phyloP scores from a whole-genome alignment of 2,797 vertebrate species.

The Chelonia mydas region DNA sequence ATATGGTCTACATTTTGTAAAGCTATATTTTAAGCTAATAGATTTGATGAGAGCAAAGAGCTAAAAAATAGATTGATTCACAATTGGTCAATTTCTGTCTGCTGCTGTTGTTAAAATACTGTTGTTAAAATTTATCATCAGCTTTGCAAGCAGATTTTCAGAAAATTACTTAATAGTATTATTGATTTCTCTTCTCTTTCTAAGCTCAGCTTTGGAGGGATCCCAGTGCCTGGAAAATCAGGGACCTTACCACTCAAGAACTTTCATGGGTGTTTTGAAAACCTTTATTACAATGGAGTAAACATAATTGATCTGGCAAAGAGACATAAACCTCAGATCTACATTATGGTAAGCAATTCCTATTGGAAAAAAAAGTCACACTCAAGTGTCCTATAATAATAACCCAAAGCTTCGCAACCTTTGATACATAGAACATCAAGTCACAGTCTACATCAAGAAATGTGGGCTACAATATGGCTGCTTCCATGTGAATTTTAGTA shows the following conservation, averaged over 20 bases:
- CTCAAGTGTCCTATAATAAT: not conserved
- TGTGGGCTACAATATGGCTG: not conserved
- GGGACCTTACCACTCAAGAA: conserved; percentile 79
- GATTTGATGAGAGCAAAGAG: not conserved
- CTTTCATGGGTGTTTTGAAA: conserved; percentile 95
- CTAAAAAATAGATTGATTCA: not conserved
- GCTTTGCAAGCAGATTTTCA: conserved; percentile 43
- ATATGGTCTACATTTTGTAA: not conserved
- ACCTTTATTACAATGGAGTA: conserved; percentile 89
- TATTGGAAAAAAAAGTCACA: not conserved
- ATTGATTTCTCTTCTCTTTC: conserved; percentile 85
- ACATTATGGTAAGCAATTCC: conserved; percentile 83
- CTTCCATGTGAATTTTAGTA: not conserved
- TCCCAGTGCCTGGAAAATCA: conserved; percentile 82
- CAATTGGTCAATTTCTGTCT: not conserved
- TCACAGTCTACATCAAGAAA: not conserved
- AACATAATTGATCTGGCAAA: conserved; percentile 87
- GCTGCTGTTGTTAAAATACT: not conserved
- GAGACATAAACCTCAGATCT: conserved; percentile 84
- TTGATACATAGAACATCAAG: not conserved
- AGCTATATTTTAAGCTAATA: not conserved
- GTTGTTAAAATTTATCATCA: conserved; percentile 28
- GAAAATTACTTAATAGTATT: conserved; percentile 80
- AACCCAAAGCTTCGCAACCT: not conserved
- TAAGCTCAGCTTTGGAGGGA: conserved; percentile 94